Evolutionary conservation across 2,888 invertebrate genomes (phyloP).

Genomic region (Bimastos eiseni): DNA sequence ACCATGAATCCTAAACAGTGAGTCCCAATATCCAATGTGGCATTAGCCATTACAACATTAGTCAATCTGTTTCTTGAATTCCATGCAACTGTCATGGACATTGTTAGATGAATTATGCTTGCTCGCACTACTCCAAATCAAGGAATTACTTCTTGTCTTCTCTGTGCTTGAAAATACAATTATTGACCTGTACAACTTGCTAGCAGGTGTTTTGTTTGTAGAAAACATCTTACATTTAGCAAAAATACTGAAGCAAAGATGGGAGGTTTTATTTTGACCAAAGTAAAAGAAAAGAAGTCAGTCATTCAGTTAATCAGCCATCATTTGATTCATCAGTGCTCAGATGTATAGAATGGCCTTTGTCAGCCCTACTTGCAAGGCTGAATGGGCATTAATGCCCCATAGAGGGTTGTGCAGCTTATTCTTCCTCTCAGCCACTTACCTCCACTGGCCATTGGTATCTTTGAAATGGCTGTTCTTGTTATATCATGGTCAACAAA

Average conservation of each 20-base stretch:
- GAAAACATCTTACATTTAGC: neutral
- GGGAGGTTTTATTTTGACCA: neutral
- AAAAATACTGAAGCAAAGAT: neutral
- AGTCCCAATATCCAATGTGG: neutral
- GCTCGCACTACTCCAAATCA: neutral
- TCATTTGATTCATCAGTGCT: neutral
- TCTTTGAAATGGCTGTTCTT: conserved; percentile 43
- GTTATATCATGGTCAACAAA: conserved; percentile 49
- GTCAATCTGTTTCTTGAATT: neutral
- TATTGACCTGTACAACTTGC: neutral
- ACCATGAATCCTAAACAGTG: neutral
- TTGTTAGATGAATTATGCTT: neutral
- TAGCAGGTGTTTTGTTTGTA: neutral
- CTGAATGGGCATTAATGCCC: neutral
- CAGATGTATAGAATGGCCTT: neutral
- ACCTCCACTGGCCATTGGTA: neutral
- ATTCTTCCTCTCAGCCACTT: neutral
- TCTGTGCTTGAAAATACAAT: neutral
- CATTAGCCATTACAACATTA: neutral
- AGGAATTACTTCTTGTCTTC: neutral
- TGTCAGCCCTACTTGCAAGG: neutral
- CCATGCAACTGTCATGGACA: neutral
- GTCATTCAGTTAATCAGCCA: too few relatives aligned
- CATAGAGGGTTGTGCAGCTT: too few relatives aligned
- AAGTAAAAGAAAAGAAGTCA: neutral